A percentile compares a stretch with the other conserved stretches of the same genome.
Evolutionary conservation across 2,113 vertebrate genomes (phyloP).

Genomic region (Elephantulus edwardii): DNA sequence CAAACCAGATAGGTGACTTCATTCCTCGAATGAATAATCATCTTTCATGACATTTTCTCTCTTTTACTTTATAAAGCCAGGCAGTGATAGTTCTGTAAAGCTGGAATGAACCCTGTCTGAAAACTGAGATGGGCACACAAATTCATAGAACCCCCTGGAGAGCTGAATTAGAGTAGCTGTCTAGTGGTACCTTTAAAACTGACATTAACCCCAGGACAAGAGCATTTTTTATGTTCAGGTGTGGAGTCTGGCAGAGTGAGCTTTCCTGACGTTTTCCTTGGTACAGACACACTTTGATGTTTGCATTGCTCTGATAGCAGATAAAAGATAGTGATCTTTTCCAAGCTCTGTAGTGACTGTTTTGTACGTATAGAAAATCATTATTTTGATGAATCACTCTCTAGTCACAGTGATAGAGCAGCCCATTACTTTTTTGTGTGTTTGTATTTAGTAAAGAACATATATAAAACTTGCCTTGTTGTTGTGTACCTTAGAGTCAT

Average conservation of each 20-base stretch:
- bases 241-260: rapidly evolving
- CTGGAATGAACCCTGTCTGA: neutral
- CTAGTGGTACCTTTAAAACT: neutral
- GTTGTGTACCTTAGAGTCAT: too few species aligned
- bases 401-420: neutral
- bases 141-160: neutral
- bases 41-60: neutral
- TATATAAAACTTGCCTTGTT: neutral
- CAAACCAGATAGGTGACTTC: neutral
- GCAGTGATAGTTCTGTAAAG: neutral
- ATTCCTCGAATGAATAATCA: neutral
- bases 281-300: neutral
- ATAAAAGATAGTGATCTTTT: neutral
- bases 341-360: neutral
- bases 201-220: neutral
- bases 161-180: neutral
- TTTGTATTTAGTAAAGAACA: neutral
- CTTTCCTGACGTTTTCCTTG: too few species aligned
- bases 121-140: neutral
- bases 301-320: neutral
- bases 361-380: neutral
- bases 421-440: neutral
- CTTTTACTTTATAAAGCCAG: neutral
- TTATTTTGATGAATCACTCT: neutral
- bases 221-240: rapidly evolving